Evolutionary conservation across 2,888 invertebrate genomes (phyloP).

Genomic region (Archips xylosteana): DNA sequence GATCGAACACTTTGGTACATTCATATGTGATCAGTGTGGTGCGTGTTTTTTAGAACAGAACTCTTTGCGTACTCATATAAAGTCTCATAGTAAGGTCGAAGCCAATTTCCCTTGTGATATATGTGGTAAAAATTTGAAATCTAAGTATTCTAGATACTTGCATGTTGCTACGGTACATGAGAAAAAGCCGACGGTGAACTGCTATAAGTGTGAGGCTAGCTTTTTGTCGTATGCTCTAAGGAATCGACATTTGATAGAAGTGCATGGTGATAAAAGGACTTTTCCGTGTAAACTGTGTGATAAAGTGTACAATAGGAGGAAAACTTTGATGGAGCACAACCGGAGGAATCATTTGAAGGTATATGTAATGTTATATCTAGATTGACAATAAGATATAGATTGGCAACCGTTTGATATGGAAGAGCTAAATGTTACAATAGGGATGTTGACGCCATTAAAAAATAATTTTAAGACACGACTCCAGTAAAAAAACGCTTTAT

Average conservation of each 20-base stretch:
- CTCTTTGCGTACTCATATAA: constrained; percentile 75
- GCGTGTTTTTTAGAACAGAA: constrained; percentile 78
- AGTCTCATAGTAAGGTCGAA: constrained; percentile 74
- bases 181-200: constrained; percentile 73
- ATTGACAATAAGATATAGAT: no score
- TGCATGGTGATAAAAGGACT: constrained; percentile 71
- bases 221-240: constrained; percentile 71
- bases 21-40: constrained; percentile 74
- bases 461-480: no score
- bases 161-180: constrained; percentile 75
- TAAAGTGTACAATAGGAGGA: constrained; percentile 72
- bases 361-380: background rate
- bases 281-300: constrained; percentile 75
- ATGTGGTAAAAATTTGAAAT: constrained; percentile 77
- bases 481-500: no score
- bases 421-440: no score
- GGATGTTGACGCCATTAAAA: no score
- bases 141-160: constrained; percentile 69
- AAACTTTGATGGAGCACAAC: constrained; percentile 73
- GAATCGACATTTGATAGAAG: constrained; percentile 72
- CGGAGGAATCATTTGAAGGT: constrained; percentile 68
- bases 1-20: constrained; percentile 75
- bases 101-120: constrained; percentile 79
- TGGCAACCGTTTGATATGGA: no score
- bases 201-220: constrained; percentile 74